phyloP scores from a whole-genome alignment of 2,888 invertebrate species.

The Choreutis nemorana region DNA sequence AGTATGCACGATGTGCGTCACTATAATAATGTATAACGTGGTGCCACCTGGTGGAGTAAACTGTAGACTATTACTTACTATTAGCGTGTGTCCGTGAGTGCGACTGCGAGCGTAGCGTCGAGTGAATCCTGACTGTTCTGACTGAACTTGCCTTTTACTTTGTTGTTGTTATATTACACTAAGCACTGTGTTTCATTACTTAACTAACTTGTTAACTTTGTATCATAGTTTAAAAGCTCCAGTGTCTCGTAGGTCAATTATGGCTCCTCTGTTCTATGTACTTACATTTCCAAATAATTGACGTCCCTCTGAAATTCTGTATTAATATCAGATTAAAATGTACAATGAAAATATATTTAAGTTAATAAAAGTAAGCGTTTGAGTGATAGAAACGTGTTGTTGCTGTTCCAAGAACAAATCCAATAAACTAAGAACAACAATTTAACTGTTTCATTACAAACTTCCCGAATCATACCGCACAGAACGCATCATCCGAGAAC shows the following conservation, averaged over 20 bases:
- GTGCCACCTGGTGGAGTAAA: constrained; percentile 4
- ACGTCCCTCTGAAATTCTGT: constrained; percentile 15
- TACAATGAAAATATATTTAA: constrained; percentile 15
- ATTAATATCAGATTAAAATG: constrained; percentile 15
- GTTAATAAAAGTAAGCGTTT: constrained; percentile 18
- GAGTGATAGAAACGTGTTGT: constrained; percentile 25
- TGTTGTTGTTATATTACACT: neutral
- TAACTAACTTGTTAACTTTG: constrained; percentile 12
- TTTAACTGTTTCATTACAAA: too few species aligned
- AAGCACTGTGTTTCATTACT: constrained; percentile 12
- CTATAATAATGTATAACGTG: constrained; percentile 1
- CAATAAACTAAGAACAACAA: too few species aligned
- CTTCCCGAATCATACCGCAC: too few species aligned
- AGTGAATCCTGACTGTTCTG: constrained; percentile 1
- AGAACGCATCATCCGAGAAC: too few species aligned
- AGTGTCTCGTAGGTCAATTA: neutral
- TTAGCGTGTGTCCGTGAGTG: constrained; percentile 8
- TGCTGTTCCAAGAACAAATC: constrained; percentile 48
- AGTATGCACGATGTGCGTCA: constrained; percentile 1
- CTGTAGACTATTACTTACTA: too few species aligned
- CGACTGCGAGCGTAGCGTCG: constrained; percentile 4
- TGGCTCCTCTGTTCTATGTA: neutral
- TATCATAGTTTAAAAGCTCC: constrained; percentile 1
- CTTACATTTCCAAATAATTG: constrained; percentile 9
- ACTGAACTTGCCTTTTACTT: constrained; percentile 1